These are phyloP conservation scores for Ambastaia sidthimunki DNA, from an alignment of 2,797 vertebrate species.

Conservation along the genomic window DNA sequence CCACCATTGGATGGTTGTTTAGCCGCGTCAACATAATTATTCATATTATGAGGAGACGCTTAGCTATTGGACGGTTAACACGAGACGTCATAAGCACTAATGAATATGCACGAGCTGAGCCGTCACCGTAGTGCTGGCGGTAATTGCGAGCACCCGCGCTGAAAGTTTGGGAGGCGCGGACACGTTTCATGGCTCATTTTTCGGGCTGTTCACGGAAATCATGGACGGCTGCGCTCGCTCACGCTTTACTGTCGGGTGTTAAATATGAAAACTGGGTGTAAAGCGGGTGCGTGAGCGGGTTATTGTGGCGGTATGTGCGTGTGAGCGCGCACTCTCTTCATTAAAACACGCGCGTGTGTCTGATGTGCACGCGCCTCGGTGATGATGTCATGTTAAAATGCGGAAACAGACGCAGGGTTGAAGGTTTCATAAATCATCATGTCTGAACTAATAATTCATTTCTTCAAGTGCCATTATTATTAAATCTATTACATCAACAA, in stretches of 20 bases:
- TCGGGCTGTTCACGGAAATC: not conserved
- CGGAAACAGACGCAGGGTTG: too few relatives aligned
- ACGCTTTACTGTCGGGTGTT: not conserved
- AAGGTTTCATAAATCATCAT: too few relatives aligned
- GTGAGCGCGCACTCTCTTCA: too few relatives aligned
- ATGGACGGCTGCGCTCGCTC: not conserved
- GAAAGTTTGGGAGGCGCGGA: slow-evolving; percentile 72
- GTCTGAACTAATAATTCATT: too few relatives aligned
- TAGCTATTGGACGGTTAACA: not conserved
- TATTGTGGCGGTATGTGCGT: too few relatives aligned
- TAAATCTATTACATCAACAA: too few relatives aligned
- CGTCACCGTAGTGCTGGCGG: not conserved
- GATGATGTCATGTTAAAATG: not conserved
- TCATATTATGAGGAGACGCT: not conserved
- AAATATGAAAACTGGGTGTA: too few relatives aligned
- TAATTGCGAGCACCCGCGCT: slow-evolving; percentile 61
- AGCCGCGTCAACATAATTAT: not conserved
- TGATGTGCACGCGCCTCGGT: not conserved
- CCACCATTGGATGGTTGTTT: not conserved
- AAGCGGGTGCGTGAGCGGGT: too few relatives aligned
- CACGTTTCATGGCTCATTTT: too few relatives aligned
- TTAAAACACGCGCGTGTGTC: too few relatives aligned
- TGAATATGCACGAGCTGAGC: slow-evolving; percentile 4
- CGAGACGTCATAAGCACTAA: not conserved
- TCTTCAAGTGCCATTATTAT: too few relatives aligned